phyloP scores from a whole-genome alignment of 2,113 vertebrate genomes.

The Petroica traversi region DNA sequence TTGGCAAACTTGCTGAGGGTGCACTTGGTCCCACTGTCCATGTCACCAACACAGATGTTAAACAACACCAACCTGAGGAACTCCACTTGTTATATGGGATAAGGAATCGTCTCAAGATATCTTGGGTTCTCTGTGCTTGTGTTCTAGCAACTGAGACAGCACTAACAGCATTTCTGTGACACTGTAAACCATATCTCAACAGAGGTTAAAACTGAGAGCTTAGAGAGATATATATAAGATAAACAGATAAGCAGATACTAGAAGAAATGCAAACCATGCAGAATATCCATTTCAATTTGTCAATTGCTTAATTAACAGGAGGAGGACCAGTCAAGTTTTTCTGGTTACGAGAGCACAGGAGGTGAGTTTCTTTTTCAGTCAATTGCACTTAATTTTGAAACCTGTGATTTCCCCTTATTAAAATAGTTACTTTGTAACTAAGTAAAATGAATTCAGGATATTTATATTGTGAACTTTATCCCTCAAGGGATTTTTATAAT shows the following conservation, averaged over 20 bases:
- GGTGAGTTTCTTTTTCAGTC: conserved; percentile 76
- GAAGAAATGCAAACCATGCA: not conserved
- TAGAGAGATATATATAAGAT: not conserved
- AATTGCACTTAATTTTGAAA: not conserved
- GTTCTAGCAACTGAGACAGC: not conserved
- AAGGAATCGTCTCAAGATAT: not conserved
- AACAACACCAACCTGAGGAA: not conserved
- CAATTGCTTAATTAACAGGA: conserved; percentile 72
- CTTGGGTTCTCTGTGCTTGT: not conserved
- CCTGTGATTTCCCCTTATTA: not conserved
- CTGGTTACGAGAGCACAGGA: conserved; percentile 74
- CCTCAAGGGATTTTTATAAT: not conserved
- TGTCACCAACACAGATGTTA: not conserved
- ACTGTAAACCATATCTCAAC: not conserved
- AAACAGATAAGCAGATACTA: not conserved
- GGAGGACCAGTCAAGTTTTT: conserved; percentile 78
- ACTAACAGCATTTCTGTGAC: not conserved
- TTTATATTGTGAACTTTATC: not conserved
- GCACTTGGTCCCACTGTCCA: not conserved
- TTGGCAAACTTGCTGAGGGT: not conserved
- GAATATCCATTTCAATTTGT: conserved; percentile 31
- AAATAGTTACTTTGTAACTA: not conserved
- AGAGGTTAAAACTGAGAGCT: not conserved
- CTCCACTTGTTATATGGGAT: not conserved
- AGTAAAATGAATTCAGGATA: not conserved